Evolutionary conservation across 2,113 vertebrate species (phyloP).

Genomic region (Hydrochoerus hydrochaeris): DNA sequence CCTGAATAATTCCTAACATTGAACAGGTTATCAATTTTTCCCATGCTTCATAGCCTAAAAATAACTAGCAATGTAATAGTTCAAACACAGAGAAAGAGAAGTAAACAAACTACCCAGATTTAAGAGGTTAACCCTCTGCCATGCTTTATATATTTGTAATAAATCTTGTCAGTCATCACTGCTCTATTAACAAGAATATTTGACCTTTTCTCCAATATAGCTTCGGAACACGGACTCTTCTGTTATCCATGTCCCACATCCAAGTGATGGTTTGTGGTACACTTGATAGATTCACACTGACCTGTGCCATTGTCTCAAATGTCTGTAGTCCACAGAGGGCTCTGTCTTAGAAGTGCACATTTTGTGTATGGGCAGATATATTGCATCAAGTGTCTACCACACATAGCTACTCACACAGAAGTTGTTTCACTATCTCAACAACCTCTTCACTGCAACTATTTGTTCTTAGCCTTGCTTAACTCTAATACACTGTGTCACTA

Average conservation of each 20-base stretch:
- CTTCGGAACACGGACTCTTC: not conserved
- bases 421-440: not conserved
- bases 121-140: not conserved
- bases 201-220: not conserved
- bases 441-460: not conserved
- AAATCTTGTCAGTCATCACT: not conserved
- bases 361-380: not conserved
- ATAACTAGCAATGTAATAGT: slow-evolving; percentile 50
- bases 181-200: not conserved
- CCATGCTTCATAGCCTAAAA: slow-evolving; percentile 12
- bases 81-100: slow-evolving; percentile 32
- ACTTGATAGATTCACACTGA: no score
- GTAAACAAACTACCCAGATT: slow-evolving; percentile 45
- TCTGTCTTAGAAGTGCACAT: not conserved
- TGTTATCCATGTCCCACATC: not conserved
- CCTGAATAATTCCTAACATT: slow-evolving; percentile 50
- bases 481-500: not conserved
- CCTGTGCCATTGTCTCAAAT: not conserved
- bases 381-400: not conserved
- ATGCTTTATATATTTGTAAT: not conserved
- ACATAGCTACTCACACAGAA: not conserved
- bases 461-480: not conserved
- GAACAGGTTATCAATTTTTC: slow-evolving; percentile 37
- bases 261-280: not conserved
- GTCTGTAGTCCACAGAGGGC: not conserved